Conservation (phyloP, 2,113 vertebrate species). For the Galeopterus variegatus region DNA sequence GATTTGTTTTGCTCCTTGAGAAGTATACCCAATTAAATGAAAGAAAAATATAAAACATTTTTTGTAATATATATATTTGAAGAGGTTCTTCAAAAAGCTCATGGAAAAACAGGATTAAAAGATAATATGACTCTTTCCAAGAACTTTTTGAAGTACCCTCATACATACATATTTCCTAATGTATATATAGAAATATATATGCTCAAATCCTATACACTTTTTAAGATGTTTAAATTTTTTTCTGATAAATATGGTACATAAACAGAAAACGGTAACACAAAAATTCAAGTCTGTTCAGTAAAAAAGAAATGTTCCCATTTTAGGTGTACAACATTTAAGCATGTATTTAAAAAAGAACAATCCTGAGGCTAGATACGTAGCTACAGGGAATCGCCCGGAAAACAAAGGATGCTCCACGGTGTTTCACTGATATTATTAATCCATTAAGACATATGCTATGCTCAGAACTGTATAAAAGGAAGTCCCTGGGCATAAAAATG, state of each 20-base stretch:
- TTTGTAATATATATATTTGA: background rate
- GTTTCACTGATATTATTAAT: conserved; percentile 46
- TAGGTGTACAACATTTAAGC: background rate
- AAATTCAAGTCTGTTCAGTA: conserved; percentile 50
- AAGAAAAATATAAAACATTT: conserved; percentile 17
- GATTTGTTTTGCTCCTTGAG: conserved; percentile 38
- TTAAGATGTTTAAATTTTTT: conserved; percentile 17
- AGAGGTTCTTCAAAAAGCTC: too few species aligned
- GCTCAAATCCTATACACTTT: background rate
- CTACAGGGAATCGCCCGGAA: background rate
- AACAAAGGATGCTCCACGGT: background rate
- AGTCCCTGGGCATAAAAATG: background rate
- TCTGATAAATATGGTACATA: background rate
- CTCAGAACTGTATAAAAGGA: conserved; percentile 26
- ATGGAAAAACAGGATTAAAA: too few species aligned
- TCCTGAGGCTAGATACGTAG: background rate
- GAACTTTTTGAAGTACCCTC: too few species aligned
- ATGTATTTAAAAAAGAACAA: background rate
- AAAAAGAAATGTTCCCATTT: conserved; percentile 56
- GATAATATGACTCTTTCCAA: too few species aligned
- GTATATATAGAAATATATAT: background rate
- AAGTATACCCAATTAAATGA: background rate
- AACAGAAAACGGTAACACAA: conserved; percentile 46
- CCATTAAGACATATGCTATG: background rate
- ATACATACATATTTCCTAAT: background rate